Evolutionary conservation across 1,140 invertebrate genomes (phyloP), one percentile per base, ranked within the genome.

Genomic region (Hycleus cichorii): DNA sequence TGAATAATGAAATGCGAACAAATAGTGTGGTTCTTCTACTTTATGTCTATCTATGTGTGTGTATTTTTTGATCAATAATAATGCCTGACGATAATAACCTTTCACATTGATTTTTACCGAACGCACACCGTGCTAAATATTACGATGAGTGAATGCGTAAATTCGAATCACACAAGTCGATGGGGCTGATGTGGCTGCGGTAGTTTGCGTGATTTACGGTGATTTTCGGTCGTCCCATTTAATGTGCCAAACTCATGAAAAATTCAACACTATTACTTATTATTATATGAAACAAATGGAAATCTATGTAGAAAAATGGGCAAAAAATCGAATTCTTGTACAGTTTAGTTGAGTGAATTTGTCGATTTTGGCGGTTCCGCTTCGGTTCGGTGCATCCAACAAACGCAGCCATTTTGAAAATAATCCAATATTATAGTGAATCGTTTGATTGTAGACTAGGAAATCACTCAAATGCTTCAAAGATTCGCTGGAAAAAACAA

Each of bases 91-190:
- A 59, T 64, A 56, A 59, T 62, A 64, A 64, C 63, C 63, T 64
- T 64, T 59, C 55, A 44, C 59, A 64, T 62, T 64, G 63, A 64
- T 64, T 64, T 64, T 64, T 58, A 52, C 54, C 47, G 51, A 59
- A 51, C 50, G 43, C 45, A 52, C 32, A 18, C 40, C 49, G 18
- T 49, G 39, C 42, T 18, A 47, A 49, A 12, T 18, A 40, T 57
- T 47, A 47, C n/a, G 47, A 57, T 27, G 49, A 11, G 6, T 52
- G 49, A 51, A 51, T 45, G 47, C 39, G 44, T 57, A 57, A 25
- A 32, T 57, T 50, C 26, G 18, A 51, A 60, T 32, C 3, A 32
- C 4, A 32, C 32, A 18, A 18, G 18, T 18, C 18, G 18, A 18
- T 32, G 32, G 51, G 52, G 39, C 48, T 43, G 51, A 43, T 32